Evolutionary conservation across 2,888 invertebrate species (phyloP), one percentile per base, ranked within the genome.

Genomic region (Xestoiulus laeticollis): DNA sequence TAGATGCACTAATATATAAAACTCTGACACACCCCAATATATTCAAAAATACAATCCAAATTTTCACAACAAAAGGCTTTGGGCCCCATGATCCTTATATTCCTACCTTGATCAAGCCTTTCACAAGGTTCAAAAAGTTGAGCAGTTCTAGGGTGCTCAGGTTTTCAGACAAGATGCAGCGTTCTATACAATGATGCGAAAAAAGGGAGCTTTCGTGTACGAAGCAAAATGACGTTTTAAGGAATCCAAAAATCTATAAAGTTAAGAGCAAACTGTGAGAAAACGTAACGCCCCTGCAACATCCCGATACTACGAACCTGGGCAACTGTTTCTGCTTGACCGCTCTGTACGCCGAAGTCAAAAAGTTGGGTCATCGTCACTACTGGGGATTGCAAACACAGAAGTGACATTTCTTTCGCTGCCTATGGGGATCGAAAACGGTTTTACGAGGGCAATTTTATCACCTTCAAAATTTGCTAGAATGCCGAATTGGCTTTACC

Each of bases 321-420:
- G 44, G 48, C 33, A 48, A n/a, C 43, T 6, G 32, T 48, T 5
- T 85, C 44, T 16, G 33, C n/a, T 85, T 44, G 85, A 16, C 85
- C 85, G 85, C 43, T 85, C 1, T 44, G 26, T 6, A 85, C 44
- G 4, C 43, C 85, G 44, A 38, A 43, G 30, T 85, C 30, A 16
- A 85, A 85, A 38, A 85, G 12, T 43, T 43, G 38, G 16, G 44
- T n/a, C 16, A 85, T 4, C n/a, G 85, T 85, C 14, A n/a, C 38
- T 16, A 16, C 48, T 26, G 85, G 85, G 3, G 43, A 38, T 16
- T 44, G 30, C 30, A 85, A 26, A n/a, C 85, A 85, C 3, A 48
- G 22, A 4, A 43, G 43, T n/a, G 85, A 85, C 6, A 85, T 43
- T 22, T 38, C 85, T 22, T 19, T 38, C 2, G 43, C 30, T 22